These are phyloP conservation scores for Rhynchonycteris naso DNA, from an alignment of 2,797 vertebrate genomes.

Conservation along the genomic window DNA sequence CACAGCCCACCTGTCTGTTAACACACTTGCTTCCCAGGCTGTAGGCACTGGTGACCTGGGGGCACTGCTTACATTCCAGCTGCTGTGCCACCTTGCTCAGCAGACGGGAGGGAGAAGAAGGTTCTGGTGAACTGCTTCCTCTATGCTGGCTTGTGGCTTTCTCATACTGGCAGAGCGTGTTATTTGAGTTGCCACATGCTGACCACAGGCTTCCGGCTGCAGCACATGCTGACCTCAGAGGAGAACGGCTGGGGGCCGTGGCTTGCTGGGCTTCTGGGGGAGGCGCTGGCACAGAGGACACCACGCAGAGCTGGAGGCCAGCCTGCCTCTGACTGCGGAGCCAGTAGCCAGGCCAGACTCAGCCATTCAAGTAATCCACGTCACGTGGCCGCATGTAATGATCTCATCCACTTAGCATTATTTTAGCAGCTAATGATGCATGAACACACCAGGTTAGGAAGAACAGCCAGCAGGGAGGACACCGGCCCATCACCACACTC, in stretches of 20 bases:
- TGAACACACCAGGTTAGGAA: neutral
- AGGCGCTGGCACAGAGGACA: neutral
- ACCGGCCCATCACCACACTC: neutral
- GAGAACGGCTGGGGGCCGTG: neutral
- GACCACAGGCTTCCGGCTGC: conserved; percentile 65
- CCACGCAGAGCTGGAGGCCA: conserved; percentile 1
- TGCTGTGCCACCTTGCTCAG: neutral
- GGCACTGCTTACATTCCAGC: neutral
- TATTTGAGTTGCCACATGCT: conserved; percentile 66
- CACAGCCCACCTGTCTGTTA: neutral
- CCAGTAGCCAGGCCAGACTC: neutral
- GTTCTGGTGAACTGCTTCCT: neutral
- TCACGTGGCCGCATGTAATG: neutral
- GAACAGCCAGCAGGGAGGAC: neutral
- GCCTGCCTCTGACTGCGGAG: neutral
- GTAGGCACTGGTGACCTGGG: rapidly evolving
- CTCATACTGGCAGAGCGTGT: conserved; percentile 43
- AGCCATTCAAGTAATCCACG: neutral
- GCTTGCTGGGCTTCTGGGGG: neutral
- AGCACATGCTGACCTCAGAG: conserved; percentile 65
- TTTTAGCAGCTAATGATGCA: conserved; percentile 18
- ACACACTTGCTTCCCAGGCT: neutral
- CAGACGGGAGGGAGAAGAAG: neutral
- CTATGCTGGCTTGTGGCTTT: conserved; percentile 58
- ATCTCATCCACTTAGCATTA: neutral